phyloP scores from a whole-genome alignment of 2,797 vertebrate species.

The Austrolebias charrua region DNA sequence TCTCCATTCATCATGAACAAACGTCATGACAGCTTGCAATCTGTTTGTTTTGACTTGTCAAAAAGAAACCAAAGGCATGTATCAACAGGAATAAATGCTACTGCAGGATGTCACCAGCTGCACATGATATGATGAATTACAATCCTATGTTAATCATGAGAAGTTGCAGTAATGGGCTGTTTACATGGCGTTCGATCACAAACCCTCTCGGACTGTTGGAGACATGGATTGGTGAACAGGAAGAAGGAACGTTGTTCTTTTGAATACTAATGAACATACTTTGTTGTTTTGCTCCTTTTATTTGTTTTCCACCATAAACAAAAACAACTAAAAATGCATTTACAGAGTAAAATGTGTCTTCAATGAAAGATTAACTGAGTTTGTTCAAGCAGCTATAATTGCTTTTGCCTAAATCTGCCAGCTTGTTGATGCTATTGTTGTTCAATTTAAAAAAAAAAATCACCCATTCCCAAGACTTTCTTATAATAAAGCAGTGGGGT shows the following conservation, averaged over 20 bases:
- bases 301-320: conserved; percentile 33
- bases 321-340: conserved; percentile 62
- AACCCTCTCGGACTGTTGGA: conserved; percentile 59
- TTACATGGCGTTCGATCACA: conserved; percentile 67
- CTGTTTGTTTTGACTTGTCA: conserved; percentile 77
- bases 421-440: conserved; percentile 30
- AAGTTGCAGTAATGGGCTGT: conserved; percentile 74
- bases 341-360: conserved; percentile 41
- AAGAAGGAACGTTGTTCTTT: conserved; percentile 30
- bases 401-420: conserved; percentile 47
- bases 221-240: conserved; percentile 61
- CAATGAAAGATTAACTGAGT: conserved; percentile 49
- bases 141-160: conserved; percentile 80
- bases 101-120: conserved; percentile 77
- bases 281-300: conserved; percentile 6
- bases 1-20: conserved; percentile 65
- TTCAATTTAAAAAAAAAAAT: conserved; percentile 16
- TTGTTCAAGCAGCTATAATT: conserved; percentile 66
- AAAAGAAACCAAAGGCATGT: conserved; percentile 74
- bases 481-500: conserved; percentile 41
- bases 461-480: conserved; percentile 25
- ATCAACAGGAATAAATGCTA: conserved; percentile 75
- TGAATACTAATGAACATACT: conserved; percentile 54
- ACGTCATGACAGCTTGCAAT: conserved; percentile 71
- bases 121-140: conserved; percentile 77